phyloP scores from a whole-genome alignment of 2,888 invertebrate species.

The Doris montereyensis region DNA sequence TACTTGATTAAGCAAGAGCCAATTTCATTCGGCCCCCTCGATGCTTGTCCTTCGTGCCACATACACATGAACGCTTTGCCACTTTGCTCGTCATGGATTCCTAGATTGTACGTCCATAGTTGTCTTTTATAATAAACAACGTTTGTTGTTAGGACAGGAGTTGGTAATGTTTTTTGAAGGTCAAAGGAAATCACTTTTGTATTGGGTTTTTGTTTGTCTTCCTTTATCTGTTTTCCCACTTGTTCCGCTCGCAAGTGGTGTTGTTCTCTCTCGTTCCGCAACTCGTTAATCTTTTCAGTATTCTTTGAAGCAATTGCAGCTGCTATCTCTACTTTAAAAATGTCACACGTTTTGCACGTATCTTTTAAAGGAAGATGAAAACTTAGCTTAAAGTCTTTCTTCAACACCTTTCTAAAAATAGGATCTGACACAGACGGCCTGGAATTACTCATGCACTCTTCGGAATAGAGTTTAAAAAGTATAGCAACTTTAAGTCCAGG shows the following conservation, averaged over 20 bases:
- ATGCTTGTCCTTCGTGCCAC: conserved; percentile 20
- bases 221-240: background rate
- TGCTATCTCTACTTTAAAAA: background rate
- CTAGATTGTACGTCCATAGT: too few relatives aligned
- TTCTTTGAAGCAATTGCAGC: background rate
- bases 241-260: background rate
- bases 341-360: too few relatives aligned
- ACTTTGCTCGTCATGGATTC: too few relatives aligned
- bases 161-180: too few relatives aligned
- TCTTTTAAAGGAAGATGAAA: too few relatives aligned
- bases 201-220: background rate
- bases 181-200: conserved; percentile 9
- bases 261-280: background rate
- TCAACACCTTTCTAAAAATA: too few relatives aligned
- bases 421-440: background rate
- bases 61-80: conserved; percentile 9
- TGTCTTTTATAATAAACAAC: too few relatives aligned
- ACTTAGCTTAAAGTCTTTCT: too few relatives aligned
- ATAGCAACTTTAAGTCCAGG: background rate
- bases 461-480: background rate
- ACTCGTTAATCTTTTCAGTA: background rate
- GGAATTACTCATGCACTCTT: background rate
- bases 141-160: too few relatives aligned
- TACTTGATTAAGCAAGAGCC: too few relatives aligned
- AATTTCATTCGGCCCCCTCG: too few relatives aligned